Base-by-base conservation (phyloP, 2,888 invertebrate genomes). In the Callyntrura sp. region DNA sequence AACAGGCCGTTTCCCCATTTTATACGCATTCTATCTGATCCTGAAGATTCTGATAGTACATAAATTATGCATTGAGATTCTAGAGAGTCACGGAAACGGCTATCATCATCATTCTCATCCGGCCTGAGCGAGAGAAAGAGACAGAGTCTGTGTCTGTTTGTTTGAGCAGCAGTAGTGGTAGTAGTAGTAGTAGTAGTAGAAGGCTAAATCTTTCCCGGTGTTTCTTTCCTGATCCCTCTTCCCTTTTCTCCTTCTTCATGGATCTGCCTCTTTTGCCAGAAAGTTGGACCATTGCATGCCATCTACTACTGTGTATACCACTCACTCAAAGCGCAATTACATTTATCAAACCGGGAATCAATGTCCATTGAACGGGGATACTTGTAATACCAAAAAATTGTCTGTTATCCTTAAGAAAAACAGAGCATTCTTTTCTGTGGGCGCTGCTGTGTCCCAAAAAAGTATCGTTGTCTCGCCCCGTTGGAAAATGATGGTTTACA, bases 31-130 rank as follows among this genome's bases (percentile, higher is more conserved):
- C 45, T 25, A 78, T 78, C 28, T 35, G 51, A 51, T 45, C 2
- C 23, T 45, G 17, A 25, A 6, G n/a, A 70, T 84, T 76, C 79
- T 83, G 81, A 90, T 90, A 73, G 78, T 90, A 78, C 81, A 87
- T 91, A 91, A 90, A 91, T 91, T 91, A 91, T 91, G 90, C 91
- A 91, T 84, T 57, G 84, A 84, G 81, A 70, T 85, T 70, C 55
- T 28, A 78, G 55, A 76, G 76, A 78, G 55, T 55, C 78, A 55
- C 51, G 78, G 78, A 78, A 55, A 51, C 12, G 43, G 23, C 78
- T 57, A 78, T 57, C 78, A 55, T 78, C 78, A n/a, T 78, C 17
- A 78, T 78, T 57, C 55, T 78, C 78, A 78, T 55, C 78, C 55
- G 60, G 62, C 17, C 12, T 55, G 4, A 25, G n/a, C 25, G 78